A percentile compares a stretch with the other conserved stretches of the same genome.
Evolutionary conservation across 1,140 invertebrate genomes (phyloP).

Genomic region (Bradynema listronoti): DNA sequence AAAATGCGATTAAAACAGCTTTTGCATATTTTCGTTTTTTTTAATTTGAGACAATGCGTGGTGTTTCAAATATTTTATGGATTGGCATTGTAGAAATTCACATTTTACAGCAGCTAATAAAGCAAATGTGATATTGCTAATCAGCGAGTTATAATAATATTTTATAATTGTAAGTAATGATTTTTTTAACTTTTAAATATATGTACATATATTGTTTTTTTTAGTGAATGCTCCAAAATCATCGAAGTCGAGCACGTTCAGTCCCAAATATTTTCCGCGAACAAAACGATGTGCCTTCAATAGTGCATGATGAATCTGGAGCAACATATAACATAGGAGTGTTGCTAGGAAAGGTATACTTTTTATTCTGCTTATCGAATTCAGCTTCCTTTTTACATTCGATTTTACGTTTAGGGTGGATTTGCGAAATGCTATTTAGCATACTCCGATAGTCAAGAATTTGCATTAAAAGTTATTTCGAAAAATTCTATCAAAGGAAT

Average conservation of each 20-base stretch:
- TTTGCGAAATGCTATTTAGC: conserved; percentile 40
- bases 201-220: no score
- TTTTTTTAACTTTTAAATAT: no score
- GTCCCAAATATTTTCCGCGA: neutral
- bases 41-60: no score
- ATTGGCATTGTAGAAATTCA: no score
- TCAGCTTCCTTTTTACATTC: neutral
- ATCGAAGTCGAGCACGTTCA: conserved; percentile 3
- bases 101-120: no score
- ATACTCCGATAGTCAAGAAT: conserved; percentile 26
- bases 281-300: neutral
- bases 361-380: neutral
- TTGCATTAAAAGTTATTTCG: conserved; percentile 36
- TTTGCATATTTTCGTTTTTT: no score
- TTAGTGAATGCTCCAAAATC: no score
- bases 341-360: conserved; percentile 7
- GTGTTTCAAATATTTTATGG: no score
- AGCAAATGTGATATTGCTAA: no score
- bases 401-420: conserved; percentile 28
- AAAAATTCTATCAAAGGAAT: conserved; percentile 10
- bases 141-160: no score
- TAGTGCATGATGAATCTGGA: conserved; percentile 1
- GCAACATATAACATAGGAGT: conserved; percentile 2
- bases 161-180: no score
- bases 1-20: no score